Conservation (phyloP, 2,113 vertebrate species). For the Neogale vison region DNA sequence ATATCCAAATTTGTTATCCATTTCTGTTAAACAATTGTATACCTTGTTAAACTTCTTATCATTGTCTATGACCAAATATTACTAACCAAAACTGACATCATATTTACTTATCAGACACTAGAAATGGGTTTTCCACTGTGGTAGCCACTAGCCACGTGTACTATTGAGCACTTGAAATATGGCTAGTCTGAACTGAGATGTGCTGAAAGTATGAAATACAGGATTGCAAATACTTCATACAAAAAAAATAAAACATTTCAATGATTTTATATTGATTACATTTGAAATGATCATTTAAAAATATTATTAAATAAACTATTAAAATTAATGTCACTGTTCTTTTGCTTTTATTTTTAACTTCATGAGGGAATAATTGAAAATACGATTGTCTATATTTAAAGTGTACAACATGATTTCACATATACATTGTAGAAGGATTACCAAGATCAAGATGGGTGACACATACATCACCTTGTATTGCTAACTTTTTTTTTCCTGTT, state of each 20-base stretch:
- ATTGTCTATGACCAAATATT: not conserved
- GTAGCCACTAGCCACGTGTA: not conserved
- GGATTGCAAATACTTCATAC: not conserved
- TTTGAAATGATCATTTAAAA: not conserved
- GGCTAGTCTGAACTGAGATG: not conserved
- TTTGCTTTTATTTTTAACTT: not conserved
- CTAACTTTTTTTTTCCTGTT: not conserved
- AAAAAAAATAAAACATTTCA: not conserved
- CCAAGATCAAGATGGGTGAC: not conserved
- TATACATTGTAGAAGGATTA: not conserved
- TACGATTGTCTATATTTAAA: not conserved
- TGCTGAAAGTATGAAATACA: not conserved
- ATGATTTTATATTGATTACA: not conserved
- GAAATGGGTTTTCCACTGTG: not conserved
- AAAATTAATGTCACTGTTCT: not conserved
- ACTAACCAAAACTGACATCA: not conserved
- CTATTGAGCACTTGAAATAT: not conserved
- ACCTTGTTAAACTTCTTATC: not conserved
- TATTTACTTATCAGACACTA: not conserved
- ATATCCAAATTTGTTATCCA: not conserved
- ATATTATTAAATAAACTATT: slow-evolving; percentile 3
- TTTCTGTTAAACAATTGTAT: not conserved
- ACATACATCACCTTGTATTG: not conserved
- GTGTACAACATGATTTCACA: not conserved
- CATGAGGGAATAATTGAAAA: not conserved